phyloP scores from a whole-genome alignment of 2,113 vertebrate genomes.

The Bagarius yarrelli region DNA sequence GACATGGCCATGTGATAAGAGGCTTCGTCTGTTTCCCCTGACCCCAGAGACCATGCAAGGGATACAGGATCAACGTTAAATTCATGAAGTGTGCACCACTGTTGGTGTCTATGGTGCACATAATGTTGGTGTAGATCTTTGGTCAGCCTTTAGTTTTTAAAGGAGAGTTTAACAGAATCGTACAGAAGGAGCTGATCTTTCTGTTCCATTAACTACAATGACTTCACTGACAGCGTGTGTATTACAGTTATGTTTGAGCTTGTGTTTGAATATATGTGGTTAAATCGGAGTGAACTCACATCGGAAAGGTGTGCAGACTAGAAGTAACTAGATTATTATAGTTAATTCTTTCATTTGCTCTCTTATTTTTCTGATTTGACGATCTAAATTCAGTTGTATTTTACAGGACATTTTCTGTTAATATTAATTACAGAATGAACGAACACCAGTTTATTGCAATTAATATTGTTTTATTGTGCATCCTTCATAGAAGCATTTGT shows the following conservation, averaged over 20 bases:
- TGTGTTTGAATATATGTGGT: background rate
- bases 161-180: too few relatives aligned
- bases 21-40: background rate
- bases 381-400: too few relatives aligned
- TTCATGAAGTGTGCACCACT: background rate
- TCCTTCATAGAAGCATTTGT: background rate
- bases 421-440: background rate
- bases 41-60: background rate
- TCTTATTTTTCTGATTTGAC: too few relatives aligned
- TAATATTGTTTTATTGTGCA: conserved; percentile 14
- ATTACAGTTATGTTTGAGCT: background rate
- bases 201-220: background rate
- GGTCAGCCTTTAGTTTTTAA: too few relatives aligned
- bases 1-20: background rate
- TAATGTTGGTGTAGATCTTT: background rate
- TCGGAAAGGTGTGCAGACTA: background rate
- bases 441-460: background rate
- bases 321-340: too few relatives aligned
- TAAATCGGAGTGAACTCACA: fast-evolving
- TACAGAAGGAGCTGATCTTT: background rate
- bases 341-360: too few relatives aligned
- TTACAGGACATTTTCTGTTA: background rate
- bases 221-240: background rate
- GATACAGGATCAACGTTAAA: background rate
- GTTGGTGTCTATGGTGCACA: too few relatives aligned